Evolutionary conservation across 2,113 vertebrate genomes (phyloP), one percentile per base, ranked within the genome.

Genomic region (Psammodynastes pulverulentus): DNA sequence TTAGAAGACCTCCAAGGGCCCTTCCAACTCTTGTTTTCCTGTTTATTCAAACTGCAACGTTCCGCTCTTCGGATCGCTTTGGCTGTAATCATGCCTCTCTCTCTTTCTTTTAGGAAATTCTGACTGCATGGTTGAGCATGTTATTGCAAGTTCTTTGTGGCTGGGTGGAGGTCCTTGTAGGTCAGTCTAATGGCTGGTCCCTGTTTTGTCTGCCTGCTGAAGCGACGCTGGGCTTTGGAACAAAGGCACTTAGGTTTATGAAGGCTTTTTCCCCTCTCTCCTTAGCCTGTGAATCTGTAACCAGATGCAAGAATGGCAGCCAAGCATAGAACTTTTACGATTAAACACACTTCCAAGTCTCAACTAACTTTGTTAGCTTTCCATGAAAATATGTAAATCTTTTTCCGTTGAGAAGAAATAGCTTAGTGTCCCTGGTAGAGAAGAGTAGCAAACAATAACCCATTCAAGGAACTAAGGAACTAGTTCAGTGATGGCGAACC

Each of bases 161-260:
- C 7, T 10, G 49, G 9, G 29, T 45, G 46, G 87, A 85, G 79
- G 91, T 85, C 87, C 91, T 84, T 85, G 91, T 85, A 89, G 91
- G 91, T 89, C 91, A 85, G 29, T 17, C 79, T 92, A 43, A 23
- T 29, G 21, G 48, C 24, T 1, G 34, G 79, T 51, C 26, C 2
- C 15, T 19, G 34, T 67, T 56, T 54, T 92, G 21, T 1, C 53
- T 89, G 0, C 0, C n/a, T 79, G 45, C 23, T 88, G 45, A 87
- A 90, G 86, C 85, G 45, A 43, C 24, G 34, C 4, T 19, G 1
- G 1, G 51, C 84, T 89, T 89, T 89, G 34, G 91, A 92, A 67
- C 43, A 49, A 0, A 46, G 26, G 29, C 8, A 4, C 29, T 93
- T 93, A n/a, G 29, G 43, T 92, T 15, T 43, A 62, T 86, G 34